Evolutionary conservation across 2,888 invertebrate species (phyloP).

Genomic region (Orthonychiurus folsomi): DNA sequence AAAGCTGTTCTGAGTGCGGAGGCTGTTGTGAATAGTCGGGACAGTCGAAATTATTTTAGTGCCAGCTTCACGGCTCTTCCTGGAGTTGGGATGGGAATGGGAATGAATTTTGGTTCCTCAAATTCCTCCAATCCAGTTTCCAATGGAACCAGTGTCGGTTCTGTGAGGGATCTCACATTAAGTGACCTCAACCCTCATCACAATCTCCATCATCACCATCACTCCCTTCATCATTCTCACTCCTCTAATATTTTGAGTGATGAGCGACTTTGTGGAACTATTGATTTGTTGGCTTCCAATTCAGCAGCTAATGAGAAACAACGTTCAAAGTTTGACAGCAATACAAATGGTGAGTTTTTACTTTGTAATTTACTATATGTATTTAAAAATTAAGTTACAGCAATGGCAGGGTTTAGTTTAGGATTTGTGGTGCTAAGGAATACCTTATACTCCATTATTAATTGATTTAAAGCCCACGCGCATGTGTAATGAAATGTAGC

Average conservation of each 20-base stretch:
- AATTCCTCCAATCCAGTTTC: not conserved
- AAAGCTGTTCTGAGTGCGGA: slow-evolving; percentile 60
- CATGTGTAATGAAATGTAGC: too few relatives aligned
- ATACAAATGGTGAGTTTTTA: not conserved
- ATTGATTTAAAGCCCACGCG: too few relatives aligned
- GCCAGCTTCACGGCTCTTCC: slow-evolving; percentile 34
- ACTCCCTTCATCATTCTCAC: slow-evolving; percentile 20
- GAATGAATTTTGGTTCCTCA: slow-evolving; percentile 30
- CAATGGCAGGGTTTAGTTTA: too few relatives aligned
- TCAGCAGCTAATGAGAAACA: not conserved
- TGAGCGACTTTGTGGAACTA: slow-evolving; percentile 9
- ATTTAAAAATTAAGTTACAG: too few relatives aligned
- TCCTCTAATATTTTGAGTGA: slow-evolving; percentile 10
- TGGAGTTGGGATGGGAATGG: slow-evolving; percentile 35
- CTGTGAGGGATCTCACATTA: slow-evolving; percentile 3
- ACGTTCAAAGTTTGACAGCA: not conserved
- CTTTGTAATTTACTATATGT: too few relatives aligned
- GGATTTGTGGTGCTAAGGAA: too few relatives aligned
- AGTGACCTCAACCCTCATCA: slow-evolving; percentile 21
- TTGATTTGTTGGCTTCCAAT: not conserved
- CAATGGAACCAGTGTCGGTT: not conserved
- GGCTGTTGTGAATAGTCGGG: slow-evolving; percentile 26
- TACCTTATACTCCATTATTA: too few relatives aligned
- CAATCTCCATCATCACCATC: slow-evolving; percentile 20
- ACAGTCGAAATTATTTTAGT: slow-evolving; percentile 37